Conservation (phyloP, 53 echinoderm and acorn worm species). For the Holothuria scabra region DNA sequence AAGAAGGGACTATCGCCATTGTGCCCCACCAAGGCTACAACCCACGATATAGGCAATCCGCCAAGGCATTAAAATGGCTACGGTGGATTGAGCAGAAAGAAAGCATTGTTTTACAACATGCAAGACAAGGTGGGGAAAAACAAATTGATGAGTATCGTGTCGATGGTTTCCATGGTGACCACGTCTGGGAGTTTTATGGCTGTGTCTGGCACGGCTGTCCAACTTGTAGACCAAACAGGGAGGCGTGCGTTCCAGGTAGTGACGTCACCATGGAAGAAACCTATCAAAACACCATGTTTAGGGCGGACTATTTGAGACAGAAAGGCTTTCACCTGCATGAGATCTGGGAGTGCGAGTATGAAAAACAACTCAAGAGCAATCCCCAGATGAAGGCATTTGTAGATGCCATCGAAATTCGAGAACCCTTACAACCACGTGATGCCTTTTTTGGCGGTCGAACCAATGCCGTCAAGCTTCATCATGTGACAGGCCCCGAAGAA, state of each 20-base stretch:
- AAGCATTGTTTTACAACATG: slow-evolving; percentile 30
- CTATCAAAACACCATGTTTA: no score
- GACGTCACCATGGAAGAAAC: no score
- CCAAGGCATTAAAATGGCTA: slow-evolving; percentile 47
- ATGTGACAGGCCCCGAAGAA: slow-evolving; percentile 34
- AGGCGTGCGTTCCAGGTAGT: no score
- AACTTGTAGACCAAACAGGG: no score
- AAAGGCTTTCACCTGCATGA: no score
- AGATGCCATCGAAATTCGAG: slow-evolving; percentile 3
- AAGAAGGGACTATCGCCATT: no score
- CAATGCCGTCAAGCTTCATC: no score
- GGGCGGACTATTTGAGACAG: no score
- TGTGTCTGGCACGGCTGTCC: no score
- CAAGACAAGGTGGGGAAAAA: slow-evolving; percentile 30
- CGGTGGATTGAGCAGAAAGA: slow-evolving; percentile 27
- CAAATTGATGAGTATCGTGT: slow-evolving; percentile 12
- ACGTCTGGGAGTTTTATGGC: no score
- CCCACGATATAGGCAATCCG: slow-evolving; percentile 27
- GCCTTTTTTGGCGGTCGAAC: no score
- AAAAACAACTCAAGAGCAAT: slow-evolving; percentile 32
- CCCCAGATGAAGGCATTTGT: slow-evolving; percentile 18
- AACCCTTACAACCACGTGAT: slow-evolving; percentile 39
- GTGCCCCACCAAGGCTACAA: no score
- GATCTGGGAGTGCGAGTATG: neutral
- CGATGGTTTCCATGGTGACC: slow-evolving; percentile 43